Percentiles rank a stretch among this genome's conserved stretches.
Evolutionary conservation across 1,140 invertebrate genomes (phyloP).

Genomic region (Zaprionus capensis): DNA sequence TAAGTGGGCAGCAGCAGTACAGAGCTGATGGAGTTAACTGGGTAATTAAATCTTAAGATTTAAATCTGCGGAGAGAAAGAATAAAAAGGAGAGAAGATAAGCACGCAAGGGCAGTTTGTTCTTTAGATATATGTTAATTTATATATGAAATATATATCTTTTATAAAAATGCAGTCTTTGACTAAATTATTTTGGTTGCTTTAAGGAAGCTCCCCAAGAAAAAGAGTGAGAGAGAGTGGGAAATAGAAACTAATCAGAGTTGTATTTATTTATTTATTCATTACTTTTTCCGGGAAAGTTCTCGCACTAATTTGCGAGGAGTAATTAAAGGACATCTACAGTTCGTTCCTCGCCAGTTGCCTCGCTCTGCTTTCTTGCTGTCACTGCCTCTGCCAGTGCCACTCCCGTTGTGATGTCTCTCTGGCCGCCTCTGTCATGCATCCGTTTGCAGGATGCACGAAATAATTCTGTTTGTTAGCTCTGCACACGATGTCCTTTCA

Average conservation of each 20-base stretch:
- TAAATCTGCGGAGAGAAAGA: background rate
- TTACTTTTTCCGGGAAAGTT: background rate
- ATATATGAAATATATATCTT: background rate
- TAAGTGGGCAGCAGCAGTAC: background rate
- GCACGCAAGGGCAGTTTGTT: background rate
- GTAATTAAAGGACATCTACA: conserved; percentile 1
- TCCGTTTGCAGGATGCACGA: conserved; percentile 79
- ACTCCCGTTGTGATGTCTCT: conserved; percentile 30
- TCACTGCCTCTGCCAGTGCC: background rate
- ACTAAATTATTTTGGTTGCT: background rate
- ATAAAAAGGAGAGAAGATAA: background rate
- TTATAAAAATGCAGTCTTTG: background rate
- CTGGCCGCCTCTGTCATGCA: conserved; percentile 67
- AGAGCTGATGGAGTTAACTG: background rate
- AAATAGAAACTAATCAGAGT: background rate
- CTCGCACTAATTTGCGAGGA: background rate
- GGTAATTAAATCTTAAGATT: too few species aligned
- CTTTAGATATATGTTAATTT: too few species aligned
- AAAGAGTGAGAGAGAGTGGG: background rate
- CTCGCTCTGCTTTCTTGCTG: background rate
- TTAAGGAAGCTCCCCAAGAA: background rate
- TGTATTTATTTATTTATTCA: conserved; percentile 4
- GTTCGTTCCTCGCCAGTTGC: background rate
- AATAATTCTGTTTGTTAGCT: conserved; percentile 79
- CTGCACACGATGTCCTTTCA: conserved; percentile 51